These are phyloP conservation scores for Trinorchestia longiramus DNA, from an alignment of 1,140 invertebrate species.

Conservation along the genomic window DNA sequence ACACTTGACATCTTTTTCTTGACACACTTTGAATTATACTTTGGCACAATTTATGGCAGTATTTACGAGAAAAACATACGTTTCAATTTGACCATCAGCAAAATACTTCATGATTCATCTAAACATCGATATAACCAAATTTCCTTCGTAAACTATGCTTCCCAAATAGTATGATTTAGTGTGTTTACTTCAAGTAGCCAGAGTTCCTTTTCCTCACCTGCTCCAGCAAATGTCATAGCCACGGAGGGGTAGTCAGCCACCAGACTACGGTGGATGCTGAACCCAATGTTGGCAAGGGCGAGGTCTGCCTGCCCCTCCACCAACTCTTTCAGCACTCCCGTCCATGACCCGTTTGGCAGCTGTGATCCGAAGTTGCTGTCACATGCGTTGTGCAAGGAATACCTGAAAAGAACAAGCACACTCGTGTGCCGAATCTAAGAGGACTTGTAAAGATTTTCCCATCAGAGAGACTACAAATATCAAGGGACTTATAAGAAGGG, in stretches of 20 bases:
- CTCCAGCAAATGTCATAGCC: slow-evolving; percentile 49
- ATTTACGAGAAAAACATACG: too few species aligned
- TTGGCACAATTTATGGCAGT: too few species aligned
- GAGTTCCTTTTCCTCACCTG: not conserved
- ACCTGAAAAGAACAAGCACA: not conserved
- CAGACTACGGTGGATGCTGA: not conserved
- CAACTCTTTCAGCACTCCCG: slow-evolving; percentile 43
- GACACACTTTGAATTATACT: too few species aligned
- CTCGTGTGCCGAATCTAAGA: not conserved
- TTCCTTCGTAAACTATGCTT: too few species aligned
- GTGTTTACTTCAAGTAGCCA: too few species aligned
- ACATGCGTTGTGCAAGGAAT: slow-evolving; percentile 45
- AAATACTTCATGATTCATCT: too few species aligned
- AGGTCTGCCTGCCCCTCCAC: slow-evolving; percentile 47
- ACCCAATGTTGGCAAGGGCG: slow-evolving; percentile 31
- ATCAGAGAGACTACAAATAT: not conserved
- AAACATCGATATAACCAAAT: too few species aligned
- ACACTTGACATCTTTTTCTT: too few species aligned
- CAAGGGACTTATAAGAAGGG: not conserved
- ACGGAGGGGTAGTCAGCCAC: slow-evolving; percentile 51
- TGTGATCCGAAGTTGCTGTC: slow-evolving; percentile 41
- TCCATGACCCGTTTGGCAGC: slow-evolving; percentile 30
- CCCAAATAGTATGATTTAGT: too few species aligned
- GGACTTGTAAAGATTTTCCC: not conserved
- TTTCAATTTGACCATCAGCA: too few species aligned